Base-by-base conservation (phyloP, 2,113 vertebrate genomes). In the Paradoxurus hermaphroditus region DNA sequence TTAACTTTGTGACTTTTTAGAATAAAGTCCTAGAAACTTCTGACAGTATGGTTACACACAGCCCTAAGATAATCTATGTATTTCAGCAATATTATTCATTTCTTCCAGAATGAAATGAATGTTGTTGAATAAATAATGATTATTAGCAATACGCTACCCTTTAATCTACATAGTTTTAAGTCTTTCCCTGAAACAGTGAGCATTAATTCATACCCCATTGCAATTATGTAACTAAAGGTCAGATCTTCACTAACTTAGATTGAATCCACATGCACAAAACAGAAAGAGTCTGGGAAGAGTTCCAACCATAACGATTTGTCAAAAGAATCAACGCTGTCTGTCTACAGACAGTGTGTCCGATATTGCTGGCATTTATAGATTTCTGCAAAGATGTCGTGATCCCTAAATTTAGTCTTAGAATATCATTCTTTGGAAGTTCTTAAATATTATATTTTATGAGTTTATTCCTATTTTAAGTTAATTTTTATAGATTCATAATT, bases 251-350 rank as follows among this genome's bases (percentile, higher is more conserved):
- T 89, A 88, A 91, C 91, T 93, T 81, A 91, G n/a, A 85, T 7
- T 41, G 25, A 63, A 89, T 86, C 77, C 16, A 34, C 31, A 81
- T 9, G 36, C 29, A 65, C 19, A 75, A 84, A 78, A n/a, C 34
- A 68, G 14, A 87, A n/a, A 56, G 56, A 16, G 25, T 77, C 82
- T 86, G 87, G 95, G 93, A 95, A 90, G 36, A 81, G 23, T 51
- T 97, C 93, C 91, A 89, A 75, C 34, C 29, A 75, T 13, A 93
- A 86, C 12, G 14, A 94, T 86, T 83, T 95, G 53, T 96, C 49
- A 88, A 68, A 70, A 34, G 82, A 18, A 86, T 44, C 87, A 96
- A 89, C 82, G 19, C 36, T 89, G 41, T 78, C 68, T 82, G 67
- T 86, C 10, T 44, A 23, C n/a, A 41, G 65, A 81, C 49, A 81